These are phyloP conservation scores for Scaptomyza montana DNA, from an alignment of 1,140 invertebrate genomes.

Conservation along the genomic window DNA sequence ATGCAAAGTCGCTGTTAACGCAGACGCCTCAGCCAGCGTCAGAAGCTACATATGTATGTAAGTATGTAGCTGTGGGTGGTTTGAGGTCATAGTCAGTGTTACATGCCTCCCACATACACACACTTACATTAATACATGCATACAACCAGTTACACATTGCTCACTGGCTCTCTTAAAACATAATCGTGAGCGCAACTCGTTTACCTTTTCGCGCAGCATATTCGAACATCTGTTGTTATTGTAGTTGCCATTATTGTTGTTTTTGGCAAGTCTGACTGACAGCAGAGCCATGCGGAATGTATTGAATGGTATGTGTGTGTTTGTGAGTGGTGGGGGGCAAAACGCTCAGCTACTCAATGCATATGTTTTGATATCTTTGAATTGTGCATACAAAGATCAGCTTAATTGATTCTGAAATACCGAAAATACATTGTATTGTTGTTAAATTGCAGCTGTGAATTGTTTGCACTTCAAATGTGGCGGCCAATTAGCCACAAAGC, in stretches of 20 bases:
- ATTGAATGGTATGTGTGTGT: neutral
- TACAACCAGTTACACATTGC: slow-evolving; percentile 34
- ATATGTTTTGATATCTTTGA: slow-evolving; percentile 61
- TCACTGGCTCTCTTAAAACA: slow-evolving; percentile 35
- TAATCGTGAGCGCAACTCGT: slow-evolving; percentile 70
- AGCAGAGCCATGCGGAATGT: slow-evolving; percentile 62
- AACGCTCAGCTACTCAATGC: slow-evolving; percentile 37
- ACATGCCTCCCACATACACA: slow-evolving; percentile 46
- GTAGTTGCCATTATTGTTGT: slow-evolving; percentile 61
- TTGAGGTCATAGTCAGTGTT: slow-evolving; percentile 69
- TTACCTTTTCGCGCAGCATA: slow-evolving; percentile 65
- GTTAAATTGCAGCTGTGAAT: slow-evolving; percentile 40
- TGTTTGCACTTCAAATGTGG: slow-evolving; percentile 30
- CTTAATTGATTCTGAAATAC: slow-evolving; percentile 37
- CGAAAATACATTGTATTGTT: slow-evolving; percentile 28
- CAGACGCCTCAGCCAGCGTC: slow-evolving; percentile 14
- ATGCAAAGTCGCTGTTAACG: slow-evolving; percentile 47
- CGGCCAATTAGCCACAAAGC: slow-evolving; percentile 38
- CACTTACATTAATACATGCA: slow-evolving; percentile 6
- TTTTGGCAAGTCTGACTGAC: slow-evolving; percentile 61
- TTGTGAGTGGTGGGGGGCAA: slow-evolving; percentile 21
- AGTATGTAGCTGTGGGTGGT: slow-evolving; percentile 66
- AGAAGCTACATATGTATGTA: slow-evolving; percentile 7
- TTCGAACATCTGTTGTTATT: slow-evolving; percentile 71
- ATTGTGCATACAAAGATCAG: slow-evolving; percentile 49